Base-by-base conservation (phyloP, 2,888 invertebrate species). In the Gryllus longicercus region DNA sequence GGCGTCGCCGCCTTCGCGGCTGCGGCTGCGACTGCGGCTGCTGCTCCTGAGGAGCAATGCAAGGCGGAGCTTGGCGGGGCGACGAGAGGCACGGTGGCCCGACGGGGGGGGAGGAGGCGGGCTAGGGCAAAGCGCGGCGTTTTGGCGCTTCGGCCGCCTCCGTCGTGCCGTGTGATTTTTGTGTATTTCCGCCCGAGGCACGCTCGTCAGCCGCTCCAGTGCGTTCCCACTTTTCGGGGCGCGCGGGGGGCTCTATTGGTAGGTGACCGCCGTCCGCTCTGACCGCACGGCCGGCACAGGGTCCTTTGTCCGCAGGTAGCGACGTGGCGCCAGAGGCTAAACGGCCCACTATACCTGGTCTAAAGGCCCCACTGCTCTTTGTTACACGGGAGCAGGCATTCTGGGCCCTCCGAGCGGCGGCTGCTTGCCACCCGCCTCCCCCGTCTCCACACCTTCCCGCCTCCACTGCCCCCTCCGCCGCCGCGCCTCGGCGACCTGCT, bases 221-320 rank as follows among this genome's bases (percentile, higher is more conserved):
- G 63, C 63, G 63, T 63, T 63, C n/a, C n/a, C 63, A 14, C n/a
- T 63, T 63, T 63, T 63, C 16, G 63, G 10, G 63, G 12, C 16
- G 63, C 16, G 63, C n/a, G 11, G 63, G 16, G 14, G 14, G 63
- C 63, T 18, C 63, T n/a, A 63, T 63, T 14, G 63, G 63, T 63
- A 63, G 63, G 63, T 63, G 63, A 63, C 63, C 63, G 63, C n/a
- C 63, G 63, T 63, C 63, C 63, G 14, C 63, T n/a, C 63, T 63
- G n/a, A 63, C 63, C 63, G 63, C 63, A 63, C 63, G n/a, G 63
- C n/a, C n/a, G 63, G 63, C n/a, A 63, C 63, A 63, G 63, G 63
- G 63, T 63, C 63, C 63, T 63, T 63, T 63, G 63, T 63, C 63
- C 63, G 63, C 63, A 63, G 63, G 63, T 63, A 63, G 63, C 63